Base-by-base conservation (phyloP, 1,140 invertebrate genomes). In the Diabrotica undecimpunctata region DNA sequence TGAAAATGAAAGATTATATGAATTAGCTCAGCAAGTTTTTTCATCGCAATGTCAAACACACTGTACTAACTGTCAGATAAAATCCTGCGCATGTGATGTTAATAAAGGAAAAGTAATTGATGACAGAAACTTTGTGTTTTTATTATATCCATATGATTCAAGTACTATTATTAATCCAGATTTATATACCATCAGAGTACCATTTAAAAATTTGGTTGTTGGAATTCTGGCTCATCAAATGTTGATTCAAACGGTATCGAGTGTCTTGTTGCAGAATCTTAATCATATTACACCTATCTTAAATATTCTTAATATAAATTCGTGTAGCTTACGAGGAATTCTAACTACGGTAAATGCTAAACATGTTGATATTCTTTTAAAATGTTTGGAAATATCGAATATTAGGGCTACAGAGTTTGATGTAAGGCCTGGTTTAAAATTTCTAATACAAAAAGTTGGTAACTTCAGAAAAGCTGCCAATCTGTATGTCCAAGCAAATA, bases 401-500 rank as follows among this genome's bases (percentile, higher is more conserved):
- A 84, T 84, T 13, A 83, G 91, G 41, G 90, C 94, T 0, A 83
- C 90, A 72, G 90, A 93, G 71, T 96, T 97, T 78, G 94, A 97
- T 77, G 83, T 85, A 7, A 85, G 94, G 13, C 94, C 95, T 0
- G 94, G 94, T 0, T 79, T 97, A 7, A 97, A 97, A 78, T 96
- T 97, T 77, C 83, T 97, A 6, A 87, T 96, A 54, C 94, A 97
- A 79, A 97, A 96, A 83, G 94, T 97, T 0, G 92, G 90, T 0
- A 90, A 91, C 72, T 84, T 95, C 61, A 90, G 91, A 50, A 86
- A 92, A 70, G 92, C 94, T 9, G 93, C 94, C 0, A 97, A 97
- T 81, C 79, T 96, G 12, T 97, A 96, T 75, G 91, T 91, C 66
- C 93, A 95, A 79, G 92, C 94, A n/a, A 93, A 92, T 36, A 91